A percentile compares a stretch with the other conserved stretches of the same genome.
Evolutionary conservation across 2,113 vertebrate genomes (phyloP).

Genomic region (Tachuris rubrigastra): DNA sequence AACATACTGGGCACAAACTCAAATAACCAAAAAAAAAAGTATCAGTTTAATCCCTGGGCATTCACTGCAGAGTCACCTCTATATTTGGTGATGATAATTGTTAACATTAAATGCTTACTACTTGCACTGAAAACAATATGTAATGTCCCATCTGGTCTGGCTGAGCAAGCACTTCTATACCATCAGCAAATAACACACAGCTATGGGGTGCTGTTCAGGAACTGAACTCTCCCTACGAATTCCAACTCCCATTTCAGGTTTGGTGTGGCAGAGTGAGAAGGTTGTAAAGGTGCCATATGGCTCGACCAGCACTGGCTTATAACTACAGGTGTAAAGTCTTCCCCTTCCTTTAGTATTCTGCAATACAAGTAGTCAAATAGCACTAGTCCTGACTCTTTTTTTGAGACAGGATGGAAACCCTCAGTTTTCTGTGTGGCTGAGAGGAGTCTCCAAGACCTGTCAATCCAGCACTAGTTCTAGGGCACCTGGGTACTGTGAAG

Average conservation of each 20-base stretch:
- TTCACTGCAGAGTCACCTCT: constrained; percentile 50
- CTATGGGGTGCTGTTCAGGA: neutral
- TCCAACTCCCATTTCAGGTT: neutral
- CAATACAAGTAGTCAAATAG: neutral
- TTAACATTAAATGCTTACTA: neutral
- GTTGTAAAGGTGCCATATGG: neutral
- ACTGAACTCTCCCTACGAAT: neutral
- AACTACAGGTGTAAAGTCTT: neutral
- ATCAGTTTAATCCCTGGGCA: constrained; percentile 35
- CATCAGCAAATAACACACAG: neutral
- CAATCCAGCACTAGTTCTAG: neutral
- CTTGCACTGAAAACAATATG: constrained; percentile 27
- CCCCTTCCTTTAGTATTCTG: neutral
- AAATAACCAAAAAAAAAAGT: constrained; percentile 48
- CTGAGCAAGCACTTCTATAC: neutral
- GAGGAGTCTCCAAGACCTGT: neutral
- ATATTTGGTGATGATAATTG: neutral
- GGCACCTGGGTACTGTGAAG: neutral
- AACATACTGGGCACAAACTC: constrained; percentile 49
- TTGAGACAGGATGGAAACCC: neutral
- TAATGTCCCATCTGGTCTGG: neutral
- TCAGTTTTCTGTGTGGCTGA: neutral
- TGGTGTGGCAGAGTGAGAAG: neutral
- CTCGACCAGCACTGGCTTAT: neutral
- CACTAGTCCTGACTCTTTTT: neutral